Evolutionary conservation across 1,140 invertebrate species (phyloP).

Genomic region (Galleria mellonella): DNA sequence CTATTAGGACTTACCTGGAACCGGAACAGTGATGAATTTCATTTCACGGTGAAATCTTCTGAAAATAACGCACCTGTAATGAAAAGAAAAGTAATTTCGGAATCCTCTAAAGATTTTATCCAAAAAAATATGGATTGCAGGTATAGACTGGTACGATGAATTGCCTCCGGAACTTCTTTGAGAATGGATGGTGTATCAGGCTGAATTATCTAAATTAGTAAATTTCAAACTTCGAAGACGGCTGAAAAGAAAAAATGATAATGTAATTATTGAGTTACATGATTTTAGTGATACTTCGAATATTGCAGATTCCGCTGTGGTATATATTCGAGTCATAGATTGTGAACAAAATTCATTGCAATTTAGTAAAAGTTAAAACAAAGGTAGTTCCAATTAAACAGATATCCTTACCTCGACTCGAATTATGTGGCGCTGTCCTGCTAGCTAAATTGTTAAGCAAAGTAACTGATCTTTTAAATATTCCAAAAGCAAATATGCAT

Average conservation of each 20-base stretch:
- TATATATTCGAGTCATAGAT: conserved; percentile 15
- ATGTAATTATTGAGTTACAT: conserved; percentile 5
- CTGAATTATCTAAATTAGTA: conserved; percentile 5
- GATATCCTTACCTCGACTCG: conserved; percentile 11
- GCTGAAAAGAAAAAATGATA: neutral
- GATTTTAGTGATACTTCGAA: conserved; percentile 30
- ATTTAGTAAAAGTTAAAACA: conserved; percentile 46
- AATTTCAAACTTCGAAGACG: conserved; percentile 8
- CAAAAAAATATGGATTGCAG: conserved; percentile 43
- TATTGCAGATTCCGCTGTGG: conserved; percentile 21
- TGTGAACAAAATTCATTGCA: conserved; percentile 5
- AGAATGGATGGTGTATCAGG: conserved; percentile 6
- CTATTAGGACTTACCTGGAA: conserved; percentile 25
- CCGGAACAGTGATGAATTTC: conserved; percentile 14
- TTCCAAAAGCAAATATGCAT: conserved; percentile 1
- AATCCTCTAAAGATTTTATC: conserved; percentile 47
- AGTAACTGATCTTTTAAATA: neutral
- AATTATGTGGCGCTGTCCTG: conserved; percentile 13
- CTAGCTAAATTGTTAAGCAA: conserved; percentile 1
- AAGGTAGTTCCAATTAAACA: conserved; percentile 30
- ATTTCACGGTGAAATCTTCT: conserved; percentile 9
- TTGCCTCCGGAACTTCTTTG: conserved; percentile 8
- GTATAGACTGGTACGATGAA: conserved; percentile 37
- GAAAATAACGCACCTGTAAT: conserved; percentile 3
- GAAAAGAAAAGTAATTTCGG: conserved; percentile 25